phyloP scores from a whole-genome alignment of 1,140 invertebrate genomes.

The Homarus americanus region DNA sequence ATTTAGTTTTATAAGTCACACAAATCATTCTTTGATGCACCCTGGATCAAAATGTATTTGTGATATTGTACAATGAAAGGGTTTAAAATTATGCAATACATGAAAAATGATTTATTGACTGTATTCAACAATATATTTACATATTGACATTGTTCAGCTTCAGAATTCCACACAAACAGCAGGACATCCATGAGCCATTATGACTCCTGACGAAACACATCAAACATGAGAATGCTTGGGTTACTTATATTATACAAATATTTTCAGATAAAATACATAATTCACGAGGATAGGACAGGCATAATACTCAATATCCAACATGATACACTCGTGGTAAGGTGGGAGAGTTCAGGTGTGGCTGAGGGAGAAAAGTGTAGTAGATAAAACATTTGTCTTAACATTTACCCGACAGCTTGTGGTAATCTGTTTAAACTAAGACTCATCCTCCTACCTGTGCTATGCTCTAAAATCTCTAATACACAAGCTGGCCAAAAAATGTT shows the following conservation, averaged over 20 bases:
- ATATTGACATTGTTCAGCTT: constrained; percentile 67
- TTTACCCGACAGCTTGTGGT: constrained; percentile 32
- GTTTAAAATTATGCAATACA: constrained; percentile 8
- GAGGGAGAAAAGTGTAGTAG: constrained; percentile 14
- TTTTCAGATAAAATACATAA: constrained; percentile 42
- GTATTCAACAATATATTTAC: constrained; percentile 71
- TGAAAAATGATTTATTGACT: constrained; percentile 71
- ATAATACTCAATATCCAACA: constrained; percentile 64
- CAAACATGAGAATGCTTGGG: constrained; percentile 71
- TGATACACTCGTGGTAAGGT: constrained; percentile 54
- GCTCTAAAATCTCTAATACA: constrained; percentile 15
- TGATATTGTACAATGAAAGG: neutral
- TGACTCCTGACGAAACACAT: constrained; percentile 57
- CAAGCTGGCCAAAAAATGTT: constrained; percentile 10
- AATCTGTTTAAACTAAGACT: constrained; percentile 10
- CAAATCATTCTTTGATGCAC: too few relatives aligned
- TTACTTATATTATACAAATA: constrained; percentile 56
- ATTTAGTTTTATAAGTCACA: too few relatives aligned
- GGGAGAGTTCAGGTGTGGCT: constrained; percentile 43
- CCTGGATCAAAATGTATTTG: neutral
- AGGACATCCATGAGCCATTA: constrained; percentile 50
- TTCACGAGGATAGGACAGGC: constrained; percentile 38
- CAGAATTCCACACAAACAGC: constrained; percentile 61
- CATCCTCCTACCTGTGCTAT: constrained; percentile 1
- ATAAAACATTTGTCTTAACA: constrained; percentile 28